Evolutionary conservation across 2,888 invertebrate genomes (phyloP).

Genomic region (Sicus ferrugineus): DNA sequence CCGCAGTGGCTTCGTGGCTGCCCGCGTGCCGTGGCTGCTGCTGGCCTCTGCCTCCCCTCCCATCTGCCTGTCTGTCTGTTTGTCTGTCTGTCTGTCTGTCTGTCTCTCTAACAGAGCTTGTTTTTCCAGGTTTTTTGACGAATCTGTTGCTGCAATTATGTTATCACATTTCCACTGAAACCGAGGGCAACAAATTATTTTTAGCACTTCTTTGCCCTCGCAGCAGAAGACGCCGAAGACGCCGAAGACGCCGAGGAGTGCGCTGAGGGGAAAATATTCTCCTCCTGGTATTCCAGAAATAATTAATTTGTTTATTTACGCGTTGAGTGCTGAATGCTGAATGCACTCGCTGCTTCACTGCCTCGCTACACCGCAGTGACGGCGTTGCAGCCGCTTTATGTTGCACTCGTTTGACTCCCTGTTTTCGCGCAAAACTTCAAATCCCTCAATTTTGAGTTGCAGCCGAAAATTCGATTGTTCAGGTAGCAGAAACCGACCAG

Average conservation of each 20-base stretch:
- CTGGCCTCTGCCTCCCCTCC: background rate
- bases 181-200: conserved; percentile 27
- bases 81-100: background rate
- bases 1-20: conserved; percentile 5
- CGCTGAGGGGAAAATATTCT: background rate
- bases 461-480: too few species aligned
- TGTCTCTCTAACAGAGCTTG: background rate
- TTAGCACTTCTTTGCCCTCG: background rate
- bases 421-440: background rate
- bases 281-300: background rate
- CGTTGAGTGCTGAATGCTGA: background rate
- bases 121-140: conserved; percentile 17
- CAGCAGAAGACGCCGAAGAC: background rate
- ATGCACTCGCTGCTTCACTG: too few species aligned
- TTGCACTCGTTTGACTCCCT: background rate
- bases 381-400: background rate
- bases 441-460: too few species aligned
- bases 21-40: background rate
- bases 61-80: background rate
- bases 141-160: conserved; percentile 11
- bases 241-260: background rate
- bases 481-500: too few species aligned
- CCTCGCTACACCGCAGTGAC: too few species aligned
- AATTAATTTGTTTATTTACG: conserved; percentile 3
- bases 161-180: conserved; percentile 25